phyloP scores from a whole-genome alignment of 2,888 invertebrate genomes.

The Hydropsyche betteni region DNA sequence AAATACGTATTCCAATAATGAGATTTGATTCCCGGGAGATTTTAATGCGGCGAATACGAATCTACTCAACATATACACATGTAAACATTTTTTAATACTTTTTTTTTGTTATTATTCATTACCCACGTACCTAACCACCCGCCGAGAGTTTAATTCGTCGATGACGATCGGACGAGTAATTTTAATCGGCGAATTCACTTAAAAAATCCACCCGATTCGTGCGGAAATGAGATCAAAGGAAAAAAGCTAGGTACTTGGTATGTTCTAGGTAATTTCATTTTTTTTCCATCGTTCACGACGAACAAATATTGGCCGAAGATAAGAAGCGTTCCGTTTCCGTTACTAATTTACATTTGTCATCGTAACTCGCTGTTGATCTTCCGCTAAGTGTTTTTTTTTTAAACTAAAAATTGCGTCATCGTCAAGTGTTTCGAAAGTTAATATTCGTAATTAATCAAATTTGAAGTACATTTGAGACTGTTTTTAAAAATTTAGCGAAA shows the following conservation, averaged over 20 bases:
- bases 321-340: conserved; percentile 40
- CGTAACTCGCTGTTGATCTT: conserved; percentile 22
- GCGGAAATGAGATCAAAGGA: conserved; percentile 16
- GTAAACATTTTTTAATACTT: background rate
- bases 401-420: background rate
- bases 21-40: background rate
- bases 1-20: background rate
- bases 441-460: too few relatives aligned
- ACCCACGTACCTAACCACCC: background rate
- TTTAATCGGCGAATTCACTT: conserved; percentile 9
- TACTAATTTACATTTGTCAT: conserved; percentile 41
- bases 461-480: too few relatives aligned
- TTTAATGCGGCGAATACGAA: too few relatives aligned
- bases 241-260: background rate
- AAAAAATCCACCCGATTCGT: background rate
- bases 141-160: conserved; percentile 11
- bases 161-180: conserved; percentile 11
- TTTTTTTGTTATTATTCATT: background rate
- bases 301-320: conserved; percentile 34
- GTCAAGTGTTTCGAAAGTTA: background rate
- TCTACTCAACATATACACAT: too few relatives aligned
- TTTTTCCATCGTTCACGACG: background rate
- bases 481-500: too few relatives aligned
- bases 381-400: conserved; percentile 2
- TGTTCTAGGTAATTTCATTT: background rate